A percentile compares a stretch with the other conserved stretches of the same genome.
These are phyloP conservation scores for Ochlodes sylvanus DNA, from an alignment of 2,888 invertebrate genomes.

Conservation along the genomic window DNA sequence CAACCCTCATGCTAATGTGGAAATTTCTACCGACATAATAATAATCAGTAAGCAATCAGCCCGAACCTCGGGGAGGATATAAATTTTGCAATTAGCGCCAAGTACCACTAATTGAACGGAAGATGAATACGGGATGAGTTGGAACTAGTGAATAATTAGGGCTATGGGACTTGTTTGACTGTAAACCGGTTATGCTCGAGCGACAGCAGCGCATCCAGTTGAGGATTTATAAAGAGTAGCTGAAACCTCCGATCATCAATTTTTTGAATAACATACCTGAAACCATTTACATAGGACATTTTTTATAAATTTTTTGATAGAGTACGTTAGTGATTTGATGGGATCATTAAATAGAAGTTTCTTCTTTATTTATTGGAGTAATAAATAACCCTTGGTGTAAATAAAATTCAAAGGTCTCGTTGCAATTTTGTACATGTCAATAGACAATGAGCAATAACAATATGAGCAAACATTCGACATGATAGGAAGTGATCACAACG, in stretches of 20 bases:
- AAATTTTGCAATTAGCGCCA: conserved; percentile 36
- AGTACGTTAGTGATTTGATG: no score
- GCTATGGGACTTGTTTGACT: conserved; percentile 19
- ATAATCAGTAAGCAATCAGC: conserved; percentile 29
- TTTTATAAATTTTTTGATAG: no score
- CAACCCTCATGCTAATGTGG: conserved; percentile 17
- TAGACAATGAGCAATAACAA: no score
- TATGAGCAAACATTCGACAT: no score
- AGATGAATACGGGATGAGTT: conserved; percentile 35
- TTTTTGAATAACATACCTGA: no score
- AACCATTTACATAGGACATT: no score
- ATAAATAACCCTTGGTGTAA: no score
- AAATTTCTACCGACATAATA: conserved; percentile 25
- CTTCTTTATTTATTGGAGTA: no score
- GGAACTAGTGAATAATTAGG: conserved; percentile 31
- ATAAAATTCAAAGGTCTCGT: no score
- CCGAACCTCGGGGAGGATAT: conserved; percentile 27
- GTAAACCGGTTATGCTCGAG: conserved; percentile 1
- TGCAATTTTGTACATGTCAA: no score
- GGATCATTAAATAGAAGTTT: no score
- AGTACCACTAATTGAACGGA: conserved; percentile 37
- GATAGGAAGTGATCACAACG: no score
- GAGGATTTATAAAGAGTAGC: not conserved
- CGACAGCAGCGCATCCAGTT: not conserved
- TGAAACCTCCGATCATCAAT: not conserved